Conservation (phyloP, 2,888 invertebrate species). For the Acanthococcus lagerstroemiae region DNA sequence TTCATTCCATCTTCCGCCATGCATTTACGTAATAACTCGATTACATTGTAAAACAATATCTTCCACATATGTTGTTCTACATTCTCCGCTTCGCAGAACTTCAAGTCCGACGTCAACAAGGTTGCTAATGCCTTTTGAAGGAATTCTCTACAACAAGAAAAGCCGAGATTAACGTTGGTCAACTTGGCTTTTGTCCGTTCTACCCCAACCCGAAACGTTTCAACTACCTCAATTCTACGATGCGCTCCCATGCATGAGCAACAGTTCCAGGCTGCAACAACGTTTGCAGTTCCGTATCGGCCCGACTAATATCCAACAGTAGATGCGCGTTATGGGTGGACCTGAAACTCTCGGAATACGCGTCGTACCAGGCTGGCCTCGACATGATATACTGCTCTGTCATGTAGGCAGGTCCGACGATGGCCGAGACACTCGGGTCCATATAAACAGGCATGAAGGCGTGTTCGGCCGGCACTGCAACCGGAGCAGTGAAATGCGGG, state of each 20-base stretch:
- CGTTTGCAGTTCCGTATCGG: conserved; percentile 57
- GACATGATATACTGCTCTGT: conserved; percentile 34
- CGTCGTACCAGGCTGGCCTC: conserved; percentile 51
- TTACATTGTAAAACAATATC: conserved; percentile 74
- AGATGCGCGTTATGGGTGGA: conserved; percentile 52
- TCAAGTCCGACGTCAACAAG: conserved; percentile 65
- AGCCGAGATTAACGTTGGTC: neutral
- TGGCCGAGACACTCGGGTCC: conserved; percentile 13
- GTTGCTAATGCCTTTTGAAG: conserved; percentile 58
- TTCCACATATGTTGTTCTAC: conserved; percentile 89
- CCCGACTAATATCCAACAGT: conserved; percentile 55
- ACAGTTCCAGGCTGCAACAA: conserved; percentile 52
- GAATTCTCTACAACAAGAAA: conserved; percentile 42
- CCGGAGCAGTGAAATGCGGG: conserved; percentile 1
- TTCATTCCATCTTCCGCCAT: conserved; percentile 25
- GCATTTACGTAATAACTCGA: conserved; percentile 65
- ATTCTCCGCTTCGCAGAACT: conserved; percentile 76
- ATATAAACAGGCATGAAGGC: conserved; percentile 21
- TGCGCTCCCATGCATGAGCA: conserved; percentile 53
- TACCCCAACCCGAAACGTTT: conserved; percentile 26
- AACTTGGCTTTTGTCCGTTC: neutral
- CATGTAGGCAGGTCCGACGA: neutral
- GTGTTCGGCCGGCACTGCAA: conserved; percentile 21
- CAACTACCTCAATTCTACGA: conserved; percentile 52
- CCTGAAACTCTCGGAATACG: conserved; percentile 50